Conservation (phyloP, 64 coral and sea anemone genomes). For the Montipora cactus region DNA sequence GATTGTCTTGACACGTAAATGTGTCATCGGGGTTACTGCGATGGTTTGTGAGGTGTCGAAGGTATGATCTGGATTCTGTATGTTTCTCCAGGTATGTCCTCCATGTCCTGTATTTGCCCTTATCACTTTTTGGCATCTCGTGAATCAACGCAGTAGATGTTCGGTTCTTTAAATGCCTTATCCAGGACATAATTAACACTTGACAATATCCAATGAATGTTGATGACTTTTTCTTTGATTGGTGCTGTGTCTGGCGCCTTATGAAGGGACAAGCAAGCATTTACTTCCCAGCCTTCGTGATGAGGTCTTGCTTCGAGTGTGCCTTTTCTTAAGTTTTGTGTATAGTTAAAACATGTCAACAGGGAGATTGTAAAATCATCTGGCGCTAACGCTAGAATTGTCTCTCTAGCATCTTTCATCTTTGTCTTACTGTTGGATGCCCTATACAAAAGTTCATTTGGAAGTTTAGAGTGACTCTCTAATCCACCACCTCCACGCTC, state of each 20-base stretch:
- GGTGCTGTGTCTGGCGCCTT: conserved; percentile 48
- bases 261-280: conserved; percentile 59
- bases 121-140: conserved; percentile 50
- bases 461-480: conserved; percentile 52
- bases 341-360: conserved; percentile 63
- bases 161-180: conserved; percentile 14
- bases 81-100: conserved; percentile 26
- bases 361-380: conserved; percentile 37
- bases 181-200: conserved; percentile 35
- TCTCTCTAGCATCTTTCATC: conserved; percentile 57
- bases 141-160: conserved; percentile 44
- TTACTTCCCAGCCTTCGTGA: conserved; percentile 44
- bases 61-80: conserved; percentile 47
- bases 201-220: conserved; percentile 44
- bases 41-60: conserved; percentile 50
- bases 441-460: conserved; percentile 4
- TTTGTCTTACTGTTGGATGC: conserved; percentile 25
- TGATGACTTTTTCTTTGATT: conserved; percentile 34
- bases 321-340: conserved; percentile 46
- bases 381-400: conserved; percentile 21
- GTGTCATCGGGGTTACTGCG: conserved; percentile 30
- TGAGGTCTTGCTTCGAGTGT: conserved; percentile 29
- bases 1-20: conserved; percentile 39
- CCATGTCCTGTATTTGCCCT: conserved; percentile 41
- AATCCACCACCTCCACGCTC: conserved; percentile 50